Conservation (phyloP, 2,113 vertebrate species). For the Leptodactylus fuscus region DNA sequence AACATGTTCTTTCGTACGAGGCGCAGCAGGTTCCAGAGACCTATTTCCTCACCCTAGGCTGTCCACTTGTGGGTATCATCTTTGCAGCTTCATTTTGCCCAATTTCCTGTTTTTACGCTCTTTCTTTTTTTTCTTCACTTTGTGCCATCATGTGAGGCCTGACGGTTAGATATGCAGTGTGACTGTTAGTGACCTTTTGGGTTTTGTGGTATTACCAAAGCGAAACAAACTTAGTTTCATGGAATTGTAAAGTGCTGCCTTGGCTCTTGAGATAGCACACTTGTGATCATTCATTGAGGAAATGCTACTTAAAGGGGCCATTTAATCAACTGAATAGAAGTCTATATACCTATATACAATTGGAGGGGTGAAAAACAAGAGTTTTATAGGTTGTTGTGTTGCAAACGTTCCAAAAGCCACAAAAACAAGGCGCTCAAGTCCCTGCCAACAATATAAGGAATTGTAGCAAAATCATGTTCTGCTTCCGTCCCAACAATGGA, state of each 20-base stretch:
- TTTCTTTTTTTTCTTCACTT: constrained; percentile 59
- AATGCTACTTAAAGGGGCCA: neutral
- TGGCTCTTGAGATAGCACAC: constrained; percentile 18
- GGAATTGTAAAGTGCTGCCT: constrained; percentile 37
- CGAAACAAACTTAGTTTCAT: constrained; percentile 63
- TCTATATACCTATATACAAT: too few relatives aligned
- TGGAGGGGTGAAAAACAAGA: too few relatives aligned
- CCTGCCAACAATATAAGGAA: too few relatives aligned
- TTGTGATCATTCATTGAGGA: neutral
- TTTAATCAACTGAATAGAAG: too few relatives aligned
- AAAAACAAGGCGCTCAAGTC: too few relatives aligned
- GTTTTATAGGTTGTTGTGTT: too few relatives aligned
- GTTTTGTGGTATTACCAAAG: constrained; percentile 63
- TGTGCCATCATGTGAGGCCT: constrained; percentile 70
- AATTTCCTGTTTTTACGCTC: constrained; percentile 76
- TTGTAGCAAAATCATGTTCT: too few relatives aligned
- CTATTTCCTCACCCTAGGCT: constrained; percentile 1
- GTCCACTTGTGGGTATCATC: constrained; percentile 28
- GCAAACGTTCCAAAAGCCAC: too few relatives aligned
- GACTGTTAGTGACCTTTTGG: constrained; percentile 65
- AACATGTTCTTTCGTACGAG: neutral
- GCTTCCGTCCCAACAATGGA: too few relatives aligned
- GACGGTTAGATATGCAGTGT: constrained; percentile 70
- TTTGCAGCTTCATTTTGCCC: constrained; percentile 70
- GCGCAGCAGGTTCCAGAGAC: neutral